Conservation (phyloP, 2,113 vertebrate species). For the Anoura caudifer region DNA sequence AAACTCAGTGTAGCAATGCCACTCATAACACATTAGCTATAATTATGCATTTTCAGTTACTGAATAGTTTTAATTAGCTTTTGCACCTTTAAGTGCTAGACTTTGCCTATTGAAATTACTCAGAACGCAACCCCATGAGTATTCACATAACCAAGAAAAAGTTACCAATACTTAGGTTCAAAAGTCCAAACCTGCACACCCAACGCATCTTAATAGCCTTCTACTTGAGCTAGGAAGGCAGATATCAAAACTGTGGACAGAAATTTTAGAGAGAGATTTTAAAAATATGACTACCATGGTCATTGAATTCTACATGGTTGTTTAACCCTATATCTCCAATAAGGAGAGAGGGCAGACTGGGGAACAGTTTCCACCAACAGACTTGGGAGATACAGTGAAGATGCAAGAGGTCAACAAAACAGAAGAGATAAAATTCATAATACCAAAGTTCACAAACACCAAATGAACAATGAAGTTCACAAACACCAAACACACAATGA, state of each 20-base stretch:
- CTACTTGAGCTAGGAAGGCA: background rate
- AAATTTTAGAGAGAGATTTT: background rate
- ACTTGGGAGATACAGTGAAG: background rate
- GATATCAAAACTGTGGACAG: background rate
- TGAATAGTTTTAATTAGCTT: background rate
- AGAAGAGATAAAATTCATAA: background rate
- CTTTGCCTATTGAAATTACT: background rate
- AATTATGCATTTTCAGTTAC: background rate
- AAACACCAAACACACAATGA: background rate
- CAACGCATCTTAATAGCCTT: background rate
- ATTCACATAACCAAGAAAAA: constrained; percentile 4
- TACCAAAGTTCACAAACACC: background rate
- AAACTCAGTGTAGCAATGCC: background rate
- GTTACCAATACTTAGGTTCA: background rate
- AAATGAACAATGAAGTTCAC: background rate
- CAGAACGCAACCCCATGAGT: background rate
- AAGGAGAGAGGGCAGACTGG: too few relatives aligned
- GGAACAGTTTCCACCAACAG: background rate
- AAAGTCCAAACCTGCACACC: background rate
- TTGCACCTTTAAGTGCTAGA: background rate
- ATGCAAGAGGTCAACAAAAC: background rate
- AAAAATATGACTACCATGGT: background rate
- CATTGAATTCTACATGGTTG: background rate
- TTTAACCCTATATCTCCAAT: background rate
- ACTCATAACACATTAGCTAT: background rate